Evolutionary conservation across 2,888 invertebrate species (phyloP).

Genomic region (Drosophila emarginata): DNA sequence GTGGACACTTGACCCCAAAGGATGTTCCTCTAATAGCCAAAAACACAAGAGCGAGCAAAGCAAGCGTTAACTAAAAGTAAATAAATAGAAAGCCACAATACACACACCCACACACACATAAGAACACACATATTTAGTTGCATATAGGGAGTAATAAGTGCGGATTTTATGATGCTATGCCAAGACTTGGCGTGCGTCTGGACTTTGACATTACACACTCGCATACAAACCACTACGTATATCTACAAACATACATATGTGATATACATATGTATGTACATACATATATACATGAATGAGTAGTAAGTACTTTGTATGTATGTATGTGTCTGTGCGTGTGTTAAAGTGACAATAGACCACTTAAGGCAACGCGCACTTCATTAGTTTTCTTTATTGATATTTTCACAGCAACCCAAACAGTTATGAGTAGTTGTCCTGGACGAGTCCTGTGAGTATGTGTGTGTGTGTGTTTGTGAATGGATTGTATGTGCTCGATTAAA

Average conservation of each 20-base stretch:
- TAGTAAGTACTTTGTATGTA: slow-evolving; percentile 35
- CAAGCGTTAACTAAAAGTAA: slow-evolving; percentile 61
- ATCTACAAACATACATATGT: no score
- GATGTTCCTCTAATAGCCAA: slow-evolving; percentile 59
- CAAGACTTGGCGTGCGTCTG: slow-evolving; percentile 44
- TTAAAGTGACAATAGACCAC: slow-evolving; percentile 75
- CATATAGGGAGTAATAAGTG: slow-evolving; percentile 70
- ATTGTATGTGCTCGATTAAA: neutral
- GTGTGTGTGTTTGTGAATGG: slow-evolving; percentile 12
- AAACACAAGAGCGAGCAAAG: slow-evolving; percentile 46
- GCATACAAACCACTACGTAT: no score
- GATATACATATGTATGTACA: neutral
- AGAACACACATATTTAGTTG: slow-evolving; percentile 49
- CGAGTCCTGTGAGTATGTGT: slow-evolving; percentile 18
- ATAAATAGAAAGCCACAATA: slow-evolving; percentile 45
- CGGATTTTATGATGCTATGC: slow-evolving; percentile 66
- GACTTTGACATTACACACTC: slow-evolving; percentile 59
- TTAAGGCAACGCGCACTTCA: slow-evolving; percentile 75
- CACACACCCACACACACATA: slow-evolving; percentile 21
- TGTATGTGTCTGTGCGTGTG: slow-evolving; percentile 42
- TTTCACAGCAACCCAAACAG: slow-evolving; percentile 68
- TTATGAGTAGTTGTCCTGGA: slow-evolving; percentile 58
- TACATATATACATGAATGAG: no score
- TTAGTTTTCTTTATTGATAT: slow-evolving; percentile 77
- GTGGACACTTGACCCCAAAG: slow-evolving; percentile 55